These are phyloP conservation scores for Cosmia trapezina DNA, from an alignment of 2,888 invertebrate species.

Conservation along the genomic window DNA sequence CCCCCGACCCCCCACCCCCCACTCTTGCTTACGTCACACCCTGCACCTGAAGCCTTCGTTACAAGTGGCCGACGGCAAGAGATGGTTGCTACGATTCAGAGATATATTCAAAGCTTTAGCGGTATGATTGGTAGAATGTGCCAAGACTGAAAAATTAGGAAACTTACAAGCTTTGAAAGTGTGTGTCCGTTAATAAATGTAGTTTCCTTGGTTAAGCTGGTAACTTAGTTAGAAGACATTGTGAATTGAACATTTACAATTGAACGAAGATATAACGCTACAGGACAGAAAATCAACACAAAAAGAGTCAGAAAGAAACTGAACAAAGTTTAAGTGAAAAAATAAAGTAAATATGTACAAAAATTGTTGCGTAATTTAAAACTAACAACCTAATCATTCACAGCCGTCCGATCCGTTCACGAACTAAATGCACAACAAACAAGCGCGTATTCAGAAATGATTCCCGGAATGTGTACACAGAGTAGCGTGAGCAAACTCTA, in stretches of 20 bases:
- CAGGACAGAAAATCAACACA: constrained; percentile 6
- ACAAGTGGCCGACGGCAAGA: constrained; percentile 65
- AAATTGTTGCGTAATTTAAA: constrained; percentile 38
- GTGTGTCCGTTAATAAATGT: constrained; percentile 5
- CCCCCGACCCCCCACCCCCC: constrained; percentile 63
- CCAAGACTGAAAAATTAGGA: constrained; percentile 37
- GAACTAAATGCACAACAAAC: constrained; percentile 60
- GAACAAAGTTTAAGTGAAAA: neutral
- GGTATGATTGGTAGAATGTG: constrained; percentile 43
- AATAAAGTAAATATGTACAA: constrained; percentile 22
- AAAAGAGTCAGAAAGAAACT: neutral
- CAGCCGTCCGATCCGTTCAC: constrained; percentile 35
- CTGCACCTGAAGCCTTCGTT: constrained; percentile 66
- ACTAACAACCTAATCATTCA: constrained; percentile 40
- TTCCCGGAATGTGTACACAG: constrained; percentile 66
- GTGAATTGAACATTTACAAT: constrained; percentile 16
- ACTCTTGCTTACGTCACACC: constrained; percentile 66
- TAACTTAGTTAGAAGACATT: constrained; percentile 10
- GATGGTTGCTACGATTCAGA: constrained; percentile 50
- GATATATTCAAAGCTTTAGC: constrained; percentile 49
- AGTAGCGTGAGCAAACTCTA: constrained; percentile 77
- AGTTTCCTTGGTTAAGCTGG: constrained; percentile 2
- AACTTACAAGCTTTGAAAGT: constrained; percentile 23
- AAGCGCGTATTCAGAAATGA: constrained; percentile 59
- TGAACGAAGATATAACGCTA: constrained; percentile 3